Conservation (phyloP, 2,888 invertebrate genomes). For the Drosophila gaucha region DNA sequence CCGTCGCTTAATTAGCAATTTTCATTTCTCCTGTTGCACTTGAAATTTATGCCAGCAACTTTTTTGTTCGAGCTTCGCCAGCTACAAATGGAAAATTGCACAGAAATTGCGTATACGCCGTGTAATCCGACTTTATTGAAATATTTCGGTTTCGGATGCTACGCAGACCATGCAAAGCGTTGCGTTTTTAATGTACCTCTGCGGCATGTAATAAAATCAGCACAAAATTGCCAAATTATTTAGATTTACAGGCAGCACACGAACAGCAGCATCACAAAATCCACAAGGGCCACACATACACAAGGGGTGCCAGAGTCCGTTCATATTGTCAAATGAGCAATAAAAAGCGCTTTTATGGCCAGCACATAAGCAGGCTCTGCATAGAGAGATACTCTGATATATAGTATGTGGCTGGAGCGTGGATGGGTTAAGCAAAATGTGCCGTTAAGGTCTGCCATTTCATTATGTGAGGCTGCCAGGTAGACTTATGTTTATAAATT, state of each 20-base stretch:
- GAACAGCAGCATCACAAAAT: constrained; percentile 9
- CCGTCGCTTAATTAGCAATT: constrained; percentile 48
- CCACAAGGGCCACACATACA: constrained; percentile 19
- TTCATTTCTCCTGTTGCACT: constrained; percentile 19
- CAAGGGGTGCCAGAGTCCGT: background rate
- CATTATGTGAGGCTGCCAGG: constrained; percentile 13
- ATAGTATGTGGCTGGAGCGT: constrained; percentile 39
- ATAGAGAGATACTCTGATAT: constrained; percentile 21
- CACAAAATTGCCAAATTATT: constrained; percentile 79
- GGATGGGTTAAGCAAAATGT: constrained; percentile 15
- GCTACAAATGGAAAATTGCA: background rate
- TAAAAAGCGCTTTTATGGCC: constrained; percentile 76
- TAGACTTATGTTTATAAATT: constrained; percentile 59
- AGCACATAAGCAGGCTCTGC: constrained; percentile 29
- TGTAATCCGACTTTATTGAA: constrained; percentile 62
- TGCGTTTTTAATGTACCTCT: constrained; percentile 68
- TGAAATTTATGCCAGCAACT: constrained; percentile 14
- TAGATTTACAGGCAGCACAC: constrained; percentile 72
- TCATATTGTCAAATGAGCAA: constrained; percentile 81
- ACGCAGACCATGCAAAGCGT: constrained; percentile 3
- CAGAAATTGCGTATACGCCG: constrained; percentile 34
- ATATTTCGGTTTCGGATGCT: constrained; percentile 10
- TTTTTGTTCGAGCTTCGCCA: background rate
- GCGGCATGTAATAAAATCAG: constrained; percentile 76
- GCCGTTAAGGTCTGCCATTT: constrained; percentile 31